Conservation (phyloP, 2,888 invertebrate species). For the Meteorus colon region DNA sequence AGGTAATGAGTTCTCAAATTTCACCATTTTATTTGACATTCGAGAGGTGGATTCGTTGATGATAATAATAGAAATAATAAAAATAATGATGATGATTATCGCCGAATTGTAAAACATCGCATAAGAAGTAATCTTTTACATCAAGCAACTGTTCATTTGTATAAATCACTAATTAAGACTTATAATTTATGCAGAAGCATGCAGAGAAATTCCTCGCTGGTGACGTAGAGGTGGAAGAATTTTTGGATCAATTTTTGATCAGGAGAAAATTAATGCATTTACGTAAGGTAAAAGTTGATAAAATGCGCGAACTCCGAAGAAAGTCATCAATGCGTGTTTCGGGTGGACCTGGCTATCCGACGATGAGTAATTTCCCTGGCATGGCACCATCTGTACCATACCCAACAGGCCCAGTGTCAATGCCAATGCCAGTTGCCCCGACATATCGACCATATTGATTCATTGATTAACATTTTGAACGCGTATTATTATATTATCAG, state of each 20-base stretch:
- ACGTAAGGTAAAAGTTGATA: slow-evolving; percentile 93
- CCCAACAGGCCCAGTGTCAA: slow-evolving; percentile 82
- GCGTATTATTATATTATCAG: no score
- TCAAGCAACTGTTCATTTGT: no score
- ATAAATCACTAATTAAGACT: not conserved
- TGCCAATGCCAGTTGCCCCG: slow-evolving; percentile 82
- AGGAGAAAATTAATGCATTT: slow-evolving; percentile 85
- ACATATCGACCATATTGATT: slow-evolving; percentile 58
- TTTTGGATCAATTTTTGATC: slow-evolving; percentile 87
- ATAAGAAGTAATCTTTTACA: no score
- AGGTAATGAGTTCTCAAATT: slow-evolving; percentile 73
- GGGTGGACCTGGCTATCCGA: slow-evolving; percentile 62
- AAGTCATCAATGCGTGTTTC: slow-evolving; percentile 66
- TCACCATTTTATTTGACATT: not conserved
- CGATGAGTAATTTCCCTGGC: slow-evolving; percentile 73
- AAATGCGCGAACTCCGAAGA: slow-evolving; percentile 85
- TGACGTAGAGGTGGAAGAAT: slow-evolving; percentile 84
- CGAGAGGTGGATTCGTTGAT: not conserved
- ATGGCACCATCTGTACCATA: slow-evolving; percentile 77
- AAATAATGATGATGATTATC: no score
- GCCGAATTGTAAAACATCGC: no score
- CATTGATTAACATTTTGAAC: not conserved
- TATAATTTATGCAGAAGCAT: slow-evolving; percentile 73
- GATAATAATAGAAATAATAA: slow-evolving; percentile 1
- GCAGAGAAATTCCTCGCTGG: slow-evolving; percentile 87